Evolutionary conservation across 2,113 vertebrate species (phyloP).

Genomic region (Amia ocellicauda): DNA sequence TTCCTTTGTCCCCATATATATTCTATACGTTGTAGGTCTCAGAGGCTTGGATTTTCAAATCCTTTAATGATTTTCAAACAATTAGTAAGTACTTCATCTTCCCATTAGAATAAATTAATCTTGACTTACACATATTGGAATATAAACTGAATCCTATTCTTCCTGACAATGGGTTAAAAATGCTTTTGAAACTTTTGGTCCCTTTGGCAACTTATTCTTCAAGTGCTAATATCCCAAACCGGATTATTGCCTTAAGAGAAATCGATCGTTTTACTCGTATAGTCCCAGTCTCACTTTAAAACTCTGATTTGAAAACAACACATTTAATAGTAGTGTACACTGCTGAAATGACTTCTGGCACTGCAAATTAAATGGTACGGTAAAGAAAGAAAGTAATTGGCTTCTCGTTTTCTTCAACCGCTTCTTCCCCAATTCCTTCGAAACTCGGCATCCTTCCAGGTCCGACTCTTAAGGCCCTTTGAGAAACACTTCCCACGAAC

Average conservation of each 20-base stretch:
- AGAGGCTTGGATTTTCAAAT: conserved; percentile 13
- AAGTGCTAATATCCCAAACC: conserved; percentile 68
- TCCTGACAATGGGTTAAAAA: conserved; percentile 20
- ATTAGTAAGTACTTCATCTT: conserved; percentile 4
- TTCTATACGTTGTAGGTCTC: conserved; percentile 16
- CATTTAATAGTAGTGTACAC: conserved; percentile 35
- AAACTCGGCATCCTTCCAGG: conserved; percentile 18
- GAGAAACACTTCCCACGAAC: neutral
- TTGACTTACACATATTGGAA: neutral
- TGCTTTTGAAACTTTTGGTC: conserved; percentile 73
- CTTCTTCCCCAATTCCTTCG: conserved; percentile 14
- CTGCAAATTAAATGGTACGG: conserved; percentile 53
- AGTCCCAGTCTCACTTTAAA: conserved; percentile 41
- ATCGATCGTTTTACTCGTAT: conserved; percentile 54
- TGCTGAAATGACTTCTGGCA: conserved; percentile 57
- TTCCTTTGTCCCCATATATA: conserved; percentile 39
- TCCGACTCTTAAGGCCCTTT: conserved; percentile 35
- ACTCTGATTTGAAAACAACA: conserved; percentile 7
- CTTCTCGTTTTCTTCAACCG: conserved; percentile 42
- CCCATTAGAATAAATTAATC: conserved; percentile 12
- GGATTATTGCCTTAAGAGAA: conserved; percentile 62
- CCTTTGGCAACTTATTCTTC: conserved; percentile 75
- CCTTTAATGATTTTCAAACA: neutral
- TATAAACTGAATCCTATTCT: conserved; percentile 1
- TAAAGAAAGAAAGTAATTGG: conserved; percentile 36